phyloP scores from a whole-genome alignment of 2,113 vertebrate genomes.

The Trogon surrucura region DNA sequence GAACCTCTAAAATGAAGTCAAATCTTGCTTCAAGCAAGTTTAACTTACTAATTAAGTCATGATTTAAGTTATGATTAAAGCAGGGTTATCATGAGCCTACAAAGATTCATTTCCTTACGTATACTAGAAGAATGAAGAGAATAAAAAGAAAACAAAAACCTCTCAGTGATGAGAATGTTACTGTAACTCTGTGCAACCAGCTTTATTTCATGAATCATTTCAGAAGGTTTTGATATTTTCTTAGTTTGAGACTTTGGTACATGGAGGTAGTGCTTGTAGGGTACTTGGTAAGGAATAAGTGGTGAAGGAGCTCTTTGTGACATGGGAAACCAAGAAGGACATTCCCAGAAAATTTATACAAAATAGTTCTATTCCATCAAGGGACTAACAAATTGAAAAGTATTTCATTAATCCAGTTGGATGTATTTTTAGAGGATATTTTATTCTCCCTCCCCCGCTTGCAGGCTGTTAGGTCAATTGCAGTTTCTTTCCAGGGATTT shows the following conservation, averaged over 20 bases:
- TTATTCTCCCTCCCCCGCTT: not conserved
- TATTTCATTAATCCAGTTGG: not conserved
- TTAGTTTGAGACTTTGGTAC: not conserved
- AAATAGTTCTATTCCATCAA: not conserved
- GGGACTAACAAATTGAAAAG: not conserved
- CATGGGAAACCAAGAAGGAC: not conserved
- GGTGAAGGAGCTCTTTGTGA: not conserved
- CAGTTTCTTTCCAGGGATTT: constrained; percentile 8
- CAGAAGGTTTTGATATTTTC: not conserved
- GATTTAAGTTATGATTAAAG: not conserved
- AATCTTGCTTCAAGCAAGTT: not conserved
- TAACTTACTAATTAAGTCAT: not conserved
- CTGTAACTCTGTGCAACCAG: not conserved
- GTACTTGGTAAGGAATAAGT: not conserved
- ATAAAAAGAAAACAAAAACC: not conserved
- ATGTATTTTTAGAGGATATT: not conserved
- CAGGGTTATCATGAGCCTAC: not conserved
- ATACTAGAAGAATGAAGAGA: not conserved
- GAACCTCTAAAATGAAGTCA: not conserved
- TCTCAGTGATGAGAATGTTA: not conserved
- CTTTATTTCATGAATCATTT: not conserved
- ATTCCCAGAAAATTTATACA: constrained; percentile 27
- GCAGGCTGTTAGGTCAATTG: not conserved
- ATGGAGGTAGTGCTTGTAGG: not conserved
- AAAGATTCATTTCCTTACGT: not conserved